These are phyloP conservation scores for Chloropsis hardwickii DNA, from an alignment of 2,113 vertebrate species.

Conservation along the genomic window DNA sequence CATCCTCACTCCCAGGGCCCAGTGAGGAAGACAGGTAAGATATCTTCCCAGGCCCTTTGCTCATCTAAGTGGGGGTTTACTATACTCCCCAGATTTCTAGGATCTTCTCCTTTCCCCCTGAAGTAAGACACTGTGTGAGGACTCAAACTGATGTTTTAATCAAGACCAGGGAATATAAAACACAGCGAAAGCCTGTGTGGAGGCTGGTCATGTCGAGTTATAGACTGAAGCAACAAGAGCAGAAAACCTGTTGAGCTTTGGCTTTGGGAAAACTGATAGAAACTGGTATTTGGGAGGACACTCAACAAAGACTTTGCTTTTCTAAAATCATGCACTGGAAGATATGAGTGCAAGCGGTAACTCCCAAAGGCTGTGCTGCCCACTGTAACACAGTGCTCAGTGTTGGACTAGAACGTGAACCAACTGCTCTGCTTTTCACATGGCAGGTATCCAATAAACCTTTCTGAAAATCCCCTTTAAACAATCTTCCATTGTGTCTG, in stretches of 20 bases:
- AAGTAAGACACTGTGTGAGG: background rate
- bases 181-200: background rate
- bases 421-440: background rate
- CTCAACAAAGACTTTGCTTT: background rate
- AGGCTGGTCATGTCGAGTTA: fast-evolving
- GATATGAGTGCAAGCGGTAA: fast-evolving
- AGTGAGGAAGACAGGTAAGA: background rate
- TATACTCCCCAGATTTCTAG: background rate
- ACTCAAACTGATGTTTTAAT: background rate
- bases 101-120: background rate
- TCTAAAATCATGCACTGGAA: background rate
- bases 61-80: background rate
- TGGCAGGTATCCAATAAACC: background rate
- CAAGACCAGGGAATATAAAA: background rate
- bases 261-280: background rate
- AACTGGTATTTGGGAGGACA: background rate
- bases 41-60: background rate
- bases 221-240: background rate
- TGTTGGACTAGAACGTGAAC: fast-evolving
- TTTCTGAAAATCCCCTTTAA: background rate
- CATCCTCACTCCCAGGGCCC: background rate
- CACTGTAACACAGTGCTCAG: background rate
- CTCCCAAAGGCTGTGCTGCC: background rate
- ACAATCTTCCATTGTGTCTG: background rate
- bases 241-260: background rate